Conservation (phyloP, 1,140 invertebrate species). For the Gryon sp. region DNA sequence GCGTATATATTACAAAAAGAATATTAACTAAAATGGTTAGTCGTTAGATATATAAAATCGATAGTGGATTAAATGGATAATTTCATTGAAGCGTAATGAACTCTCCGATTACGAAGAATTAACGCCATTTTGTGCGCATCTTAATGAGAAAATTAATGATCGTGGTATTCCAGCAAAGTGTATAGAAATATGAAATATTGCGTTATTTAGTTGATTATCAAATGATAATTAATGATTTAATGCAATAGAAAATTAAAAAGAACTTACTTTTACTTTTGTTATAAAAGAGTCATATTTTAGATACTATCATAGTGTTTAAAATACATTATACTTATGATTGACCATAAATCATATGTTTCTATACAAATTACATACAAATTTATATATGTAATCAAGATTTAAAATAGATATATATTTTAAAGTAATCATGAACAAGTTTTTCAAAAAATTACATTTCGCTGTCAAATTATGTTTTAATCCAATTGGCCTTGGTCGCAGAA, state of each 20-base stretch:
- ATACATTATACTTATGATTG: no score
- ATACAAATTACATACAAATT: no score
- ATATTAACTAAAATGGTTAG: constrained; percentile 46
- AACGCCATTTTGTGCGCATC: not conserved
- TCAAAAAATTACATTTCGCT: not conserved
- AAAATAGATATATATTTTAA: no score
- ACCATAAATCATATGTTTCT: no score
- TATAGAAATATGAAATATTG: not conserved
- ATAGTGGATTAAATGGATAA: constrained; percentile 23
- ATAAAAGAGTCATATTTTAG: no score
- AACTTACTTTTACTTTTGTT: no score
- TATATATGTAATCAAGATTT: no score
- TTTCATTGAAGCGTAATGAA: constrained; percentile 33
- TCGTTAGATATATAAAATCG: constrained; percentile 29
- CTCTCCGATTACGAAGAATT: constrained; percentile 18
- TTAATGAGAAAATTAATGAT: constrained; percentile 27
- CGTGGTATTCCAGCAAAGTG: not conserved
- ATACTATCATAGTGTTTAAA: no score
- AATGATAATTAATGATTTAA: no score
- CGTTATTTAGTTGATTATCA: not conserved
- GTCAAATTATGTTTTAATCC: not conserved
- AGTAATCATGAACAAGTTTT: no score
- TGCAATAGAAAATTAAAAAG: no score
- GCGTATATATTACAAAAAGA: constrained; percentile 29
- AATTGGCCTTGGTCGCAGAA: constrained; percentile 6